Percentiles rank a stretch among this genome's conserved stretches.
These are phyloP conservation scores for Buceros bicornis DNA, from an alignment of 2,797 vertebrate genomes.

Conservation along the genomic window DNA sequence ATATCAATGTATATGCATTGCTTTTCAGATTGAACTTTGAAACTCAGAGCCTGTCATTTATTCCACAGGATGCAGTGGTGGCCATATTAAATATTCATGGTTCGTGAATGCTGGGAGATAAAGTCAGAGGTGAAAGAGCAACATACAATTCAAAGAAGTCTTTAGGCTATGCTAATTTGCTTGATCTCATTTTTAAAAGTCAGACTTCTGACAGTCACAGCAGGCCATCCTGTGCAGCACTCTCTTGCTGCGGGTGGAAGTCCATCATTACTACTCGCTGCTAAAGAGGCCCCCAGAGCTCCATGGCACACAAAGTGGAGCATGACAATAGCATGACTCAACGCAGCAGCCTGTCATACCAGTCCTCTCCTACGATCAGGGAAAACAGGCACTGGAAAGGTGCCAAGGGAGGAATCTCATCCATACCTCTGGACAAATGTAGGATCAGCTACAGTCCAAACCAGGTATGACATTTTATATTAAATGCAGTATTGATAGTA, in stretches of 20 bases:
- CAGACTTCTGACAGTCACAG: neutral
- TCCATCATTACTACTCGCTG: neutral
- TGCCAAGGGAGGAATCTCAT: neutral
- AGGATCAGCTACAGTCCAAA: neutral
- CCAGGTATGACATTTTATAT: neutral
- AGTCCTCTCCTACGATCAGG: neutral
- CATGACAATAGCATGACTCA: neutral
- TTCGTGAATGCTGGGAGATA: neutral
- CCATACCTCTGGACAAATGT: neutral
- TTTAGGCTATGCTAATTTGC: conserved; percentile 24
- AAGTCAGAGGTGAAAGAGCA: conserved; percentile 52
- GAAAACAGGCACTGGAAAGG: neutral
- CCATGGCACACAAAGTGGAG: rapidly evolving
- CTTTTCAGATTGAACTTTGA: conserved; percentile 40
- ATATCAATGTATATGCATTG: neutral
- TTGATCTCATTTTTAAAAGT: conserved; percentile 7
- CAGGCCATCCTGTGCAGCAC: neutral
- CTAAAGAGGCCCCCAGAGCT: neutral
- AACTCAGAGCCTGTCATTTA: neutral
- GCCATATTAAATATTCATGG: conserved; percentile 37
- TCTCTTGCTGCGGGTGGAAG: neutral
- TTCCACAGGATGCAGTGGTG: neutral
- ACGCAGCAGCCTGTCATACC: rapidly evolving
- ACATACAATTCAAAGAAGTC: neutral
- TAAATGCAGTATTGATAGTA: neutral